Base-by-base conservation (phyloP, 2,113 vertebrate genomes). In the Azemiops feae region DNA sequence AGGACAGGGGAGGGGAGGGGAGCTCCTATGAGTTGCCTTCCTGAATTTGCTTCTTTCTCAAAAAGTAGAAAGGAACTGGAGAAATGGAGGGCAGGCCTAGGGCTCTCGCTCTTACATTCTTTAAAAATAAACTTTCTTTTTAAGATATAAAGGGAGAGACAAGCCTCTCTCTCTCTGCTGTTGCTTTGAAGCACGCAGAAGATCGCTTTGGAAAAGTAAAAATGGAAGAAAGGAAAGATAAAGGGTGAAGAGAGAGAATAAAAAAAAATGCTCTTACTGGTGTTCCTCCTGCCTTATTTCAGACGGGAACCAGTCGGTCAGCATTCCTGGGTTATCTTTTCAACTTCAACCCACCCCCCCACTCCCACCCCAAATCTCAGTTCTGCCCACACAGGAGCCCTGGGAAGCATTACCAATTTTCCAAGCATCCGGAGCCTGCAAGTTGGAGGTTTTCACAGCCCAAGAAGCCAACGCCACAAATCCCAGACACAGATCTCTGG, bases 401-500 rank as follows among this genome's bases (percentile, higher is more conserved):
- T 10, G 87, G 74, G 95, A 97, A 0, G n/a, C 53, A 2, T 93
- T 98, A 99, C 99, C 98, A 95, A 99, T 99, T 94, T 99, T 99
- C 99, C 99, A 99, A 90, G 98, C 97, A 16, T 99, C 99, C 4
- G 98, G 98, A 91, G 98, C 97, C 11, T 98, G 98, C 91, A 99
- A 98, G 88, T 99, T 98, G 1, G 98, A 97, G 0, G 98, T 99
- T 96, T 98, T 99, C 95, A 99, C 97, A 0, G 99, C 98, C 99
- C 99, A 99, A 2, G 99, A 99, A 0, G 99, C 98, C 93, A 99
- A 99, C 18, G 99, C 99, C 22, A 99, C 98, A 92, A 99, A 99
- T 86, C 98, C 98, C 53, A 99, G 97, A 95, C 99, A 99, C 98
- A 99, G 98, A 94, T 99, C 99, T 2, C 97, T 97, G 93, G 98